Percentiles rank a stretch among this genome's conserved stretches.
phyloP scores from a whole-genome alignment of 2,888 invertebrate species.

The Julus scanicus region DNA sequence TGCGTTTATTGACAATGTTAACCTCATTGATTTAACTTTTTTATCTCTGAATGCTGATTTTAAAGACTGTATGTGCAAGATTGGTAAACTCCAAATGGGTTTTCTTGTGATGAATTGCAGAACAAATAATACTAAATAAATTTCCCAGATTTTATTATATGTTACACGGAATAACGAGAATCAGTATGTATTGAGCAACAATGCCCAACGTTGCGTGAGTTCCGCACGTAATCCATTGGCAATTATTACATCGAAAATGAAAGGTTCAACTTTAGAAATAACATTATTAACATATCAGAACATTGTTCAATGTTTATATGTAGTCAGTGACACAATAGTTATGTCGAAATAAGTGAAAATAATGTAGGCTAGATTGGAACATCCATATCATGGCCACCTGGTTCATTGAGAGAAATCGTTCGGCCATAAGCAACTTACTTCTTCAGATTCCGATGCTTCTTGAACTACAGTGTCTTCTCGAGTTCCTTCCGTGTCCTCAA shows the following conservation, averaged over 20 bases:
- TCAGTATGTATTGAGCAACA: not conserved
- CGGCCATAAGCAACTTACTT: slow-evolving; percentile 5
- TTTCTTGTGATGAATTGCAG: too few relatives aligned
- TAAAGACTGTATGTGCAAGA: not conserved
- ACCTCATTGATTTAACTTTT: too few relatives aligned
- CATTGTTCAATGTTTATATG: not conserved
- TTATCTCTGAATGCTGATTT: too few relatives aligned
- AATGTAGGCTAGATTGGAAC: slow-evolving; percentile 12
- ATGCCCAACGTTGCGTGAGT: not conserved
- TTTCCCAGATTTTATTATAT: not conserved
- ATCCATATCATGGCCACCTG: slow-evolving; percentile 26
- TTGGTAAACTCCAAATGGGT: too few relatives aligned
- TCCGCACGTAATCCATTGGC: not conserved
- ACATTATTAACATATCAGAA: not conserved
- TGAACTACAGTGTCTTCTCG: not conserved
- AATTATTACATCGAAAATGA: not conserved
- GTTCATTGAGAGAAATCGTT: not conserved
- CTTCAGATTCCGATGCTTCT: slow-evolving; percentile 41
- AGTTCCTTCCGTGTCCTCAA: slow-evolving; percentile 34
- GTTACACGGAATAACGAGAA: not conserved
- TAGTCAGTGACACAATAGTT: not conserved
- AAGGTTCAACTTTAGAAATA: not conserved
- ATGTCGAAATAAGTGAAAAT: not conserved
- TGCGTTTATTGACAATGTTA: too few relatives aligned
- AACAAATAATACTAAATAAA: not conserved